phyloP scores from a whole-genome alignment of 2,113 vertebrate genomes.

The Heterotilapia buettikoferi region DNA sequence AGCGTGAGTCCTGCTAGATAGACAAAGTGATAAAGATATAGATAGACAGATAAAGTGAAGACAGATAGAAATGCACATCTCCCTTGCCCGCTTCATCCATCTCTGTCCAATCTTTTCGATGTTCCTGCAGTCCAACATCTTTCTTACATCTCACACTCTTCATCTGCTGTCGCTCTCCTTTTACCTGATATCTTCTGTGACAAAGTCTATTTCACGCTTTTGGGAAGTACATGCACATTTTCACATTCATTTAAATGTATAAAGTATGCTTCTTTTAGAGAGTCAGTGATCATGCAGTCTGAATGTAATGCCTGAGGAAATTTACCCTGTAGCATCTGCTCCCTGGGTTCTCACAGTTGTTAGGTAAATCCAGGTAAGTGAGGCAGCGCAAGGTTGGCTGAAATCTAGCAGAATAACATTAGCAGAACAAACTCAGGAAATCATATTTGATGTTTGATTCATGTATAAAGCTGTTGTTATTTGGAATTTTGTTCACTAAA shows the following conservation, averaged over 20 bases:
- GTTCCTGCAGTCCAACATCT: conserved; percentile 15
- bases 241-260: neutral
- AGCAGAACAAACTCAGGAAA: neutral
- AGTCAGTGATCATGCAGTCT: conserved; percentile 13
- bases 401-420: neutral
- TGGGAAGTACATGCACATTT: neutral
- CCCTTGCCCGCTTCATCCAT: conserved; percentile 38
- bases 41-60: conserved; percentile 34
- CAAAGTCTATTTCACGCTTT: neutral
- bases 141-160: conserved; percentile 17
- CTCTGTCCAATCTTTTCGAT: conserved; percentile 34
- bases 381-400: neutral
- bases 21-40: conserved; percentile 46
- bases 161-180: conserved; percentile 1
- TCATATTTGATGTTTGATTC: neutral
- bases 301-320: conserved; percentile 18
- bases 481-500: neutral
- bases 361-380: conserved; percentile 18
- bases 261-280: neutral
- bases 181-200: neutral
- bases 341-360: conserved; percentile 7
- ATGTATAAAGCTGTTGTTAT: neutral
- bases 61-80: conserved; percentile 42
- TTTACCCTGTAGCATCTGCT: conserved; percentile 13
- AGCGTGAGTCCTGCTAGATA: conserved; percentile 23